Conservation (phyloP, 64 coral and sea anemone genomes). For the Cladopsammia gracilis region DNA sequence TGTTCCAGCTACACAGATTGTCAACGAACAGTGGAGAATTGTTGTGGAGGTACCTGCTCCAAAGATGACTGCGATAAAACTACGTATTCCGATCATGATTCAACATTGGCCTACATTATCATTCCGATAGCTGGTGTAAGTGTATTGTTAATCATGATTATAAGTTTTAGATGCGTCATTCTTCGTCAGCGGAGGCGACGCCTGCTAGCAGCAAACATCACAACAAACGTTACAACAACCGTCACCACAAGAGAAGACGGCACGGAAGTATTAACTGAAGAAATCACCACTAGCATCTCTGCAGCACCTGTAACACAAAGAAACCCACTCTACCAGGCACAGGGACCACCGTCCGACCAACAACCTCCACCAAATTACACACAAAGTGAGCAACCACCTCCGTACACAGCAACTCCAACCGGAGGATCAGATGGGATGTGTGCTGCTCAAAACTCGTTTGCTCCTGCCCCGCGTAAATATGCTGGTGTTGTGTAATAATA, state of each 20-base stretch:
- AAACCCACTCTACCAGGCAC: neutral
- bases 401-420: neutral
- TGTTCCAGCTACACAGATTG: neutral
- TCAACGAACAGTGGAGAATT: neutral
- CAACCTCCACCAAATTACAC: neutral
- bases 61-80: neutral
- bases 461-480: too few relatives aligned
- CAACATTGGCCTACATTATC: neutral
- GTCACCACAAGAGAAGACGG: too few relatives aligned
- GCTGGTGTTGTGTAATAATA: too few relatives aligned
- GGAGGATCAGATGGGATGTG: too few relatives aligned
- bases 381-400: neutral
- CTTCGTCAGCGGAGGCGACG: neutral
- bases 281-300: neutral
- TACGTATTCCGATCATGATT: neutral
- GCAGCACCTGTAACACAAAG: neutral
- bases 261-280: too few relatives aligned
- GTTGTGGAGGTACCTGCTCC: neutral
- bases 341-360: neutral
- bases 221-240: neutral
- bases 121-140: neutral
- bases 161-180: neutral
- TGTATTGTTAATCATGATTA: neutral
- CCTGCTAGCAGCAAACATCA: neutral
- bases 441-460: too few relatives aligned